A percentile compares a stretch with the other conserved stretches of the same genome.
These are phyloP conservation scores for Benthochromis sp. DNA, from an alignment of 2,113 vertebrate species.

Conservation along the genomic window DNA sequence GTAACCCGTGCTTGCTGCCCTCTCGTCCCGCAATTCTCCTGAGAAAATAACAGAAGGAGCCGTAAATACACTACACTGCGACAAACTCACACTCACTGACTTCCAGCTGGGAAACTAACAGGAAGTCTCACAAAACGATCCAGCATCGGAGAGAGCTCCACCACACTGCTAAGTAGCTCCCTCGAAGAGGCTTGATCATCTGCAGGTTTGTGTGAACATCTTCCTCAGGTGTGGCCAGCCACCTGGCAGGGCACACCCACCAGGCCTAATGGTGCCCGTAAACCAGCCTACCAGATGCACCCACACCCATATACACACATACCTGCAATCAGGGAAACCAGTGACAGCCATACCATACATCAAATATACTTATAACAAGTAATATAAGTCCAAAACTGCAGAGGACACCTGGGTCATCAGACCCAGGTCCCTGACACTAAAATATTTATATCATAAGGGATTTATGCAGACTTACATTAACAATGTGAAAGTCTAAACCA, in stretches of 20 bases:
- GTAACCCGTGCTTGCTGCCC: neutral
- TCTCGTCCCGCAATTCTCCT: rapidly evolving
- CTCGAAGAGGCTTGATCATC: rapidly evolving
- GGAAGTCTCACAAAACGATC: neutral
- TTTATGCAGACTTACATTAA: rapidly evolving
- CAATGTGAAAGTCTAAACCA: neutral
- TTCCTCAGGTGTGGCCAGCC: neutral
- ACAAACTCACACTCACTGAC: neutral
- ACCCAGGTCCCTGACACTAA: neutral
- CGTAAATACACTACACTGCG: rapidly evolving
- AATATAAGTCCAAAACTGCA: neutral
- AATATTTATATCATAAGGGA: rapidly evolving
- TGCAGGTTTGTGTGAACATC: neutral
- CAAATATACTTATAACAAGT: neutral
- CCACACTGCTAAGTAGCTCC: neutral
- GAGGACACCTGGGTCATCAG: neutral
- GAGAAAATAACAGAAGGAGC: neutral
- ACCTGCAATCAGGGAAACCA: neutral
- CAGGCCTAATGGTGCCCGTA: neutral
- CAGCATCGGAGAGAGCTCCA: rapidly evolving
- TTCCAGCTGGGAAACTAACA: neutral
- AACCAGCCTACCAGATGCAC: neutral
- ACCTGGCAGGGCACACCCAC: neutral
- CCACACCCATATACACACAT: neutral
- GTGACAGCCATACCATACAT: neutral